A percentile compares a stretch with the other conserved stretches of the same genome.
Evolutionary conservation across 2,797 vertebrate genomes (phyloP).

Genomic region (Garrulus glandarius): DNA sequence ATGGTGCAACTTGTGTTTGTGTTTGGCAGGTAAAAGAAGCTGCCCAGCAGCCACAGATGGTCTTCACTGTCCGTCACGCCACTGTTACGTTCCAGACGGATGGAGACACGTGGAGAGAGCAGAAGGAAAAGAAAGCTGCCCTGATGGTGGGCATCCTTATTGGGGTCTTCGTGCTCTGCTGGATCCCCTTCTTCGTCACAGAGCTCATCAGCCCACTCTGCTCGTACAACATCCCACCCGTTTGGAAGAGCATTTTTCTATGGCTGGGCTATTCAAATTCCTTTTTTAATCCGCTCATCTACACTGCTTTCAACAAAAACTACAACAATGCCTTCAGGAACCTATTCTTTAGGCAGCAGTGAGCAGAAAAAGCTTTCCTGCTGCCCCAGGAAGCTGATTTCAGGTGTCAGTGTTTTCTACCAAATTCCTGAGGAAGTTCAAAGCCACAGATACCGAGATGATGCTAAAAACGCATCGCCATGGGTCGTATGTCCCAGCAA

Average conservation of each 20-base stretch:
- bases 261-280: constrained; percentile 98
- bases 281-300: constrained; percentile 97
- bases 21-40: constrained; percentile 85
- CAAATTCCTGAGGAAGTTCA: background rate
- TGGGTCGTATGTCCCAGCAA: background rate
- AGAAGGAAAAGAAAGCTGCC: constrained; percentile 92
- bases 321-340: constrained; percentile 95
- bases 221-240: constrained; percentile 87
- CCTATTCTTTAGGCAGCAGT: constrained; percentile 89
- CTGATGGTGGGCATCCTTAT: constrained; percentile 96
- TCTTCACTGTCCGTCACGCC: constrained; percentile 86
- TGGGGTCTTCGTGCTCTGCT: constrained; percentile 94
- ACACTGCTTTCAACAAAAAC: constrained; percentile 97
- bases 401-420: background rate
- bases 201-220: constrained; percentile 93
- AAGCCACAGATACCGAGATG: background rate
- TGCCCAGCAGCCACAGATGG: constrained; percentile 85
- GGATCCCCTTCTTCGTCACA: constrained; percentile 96
- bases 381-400: background rate
- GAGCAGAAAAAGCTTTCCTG: constrained; percentile 8
- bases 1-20: constrained; percentile 1
- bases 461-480: background rate
- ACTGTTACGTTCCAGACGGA: constrained; percentile 93
- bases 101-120: constrained; percentile 91
- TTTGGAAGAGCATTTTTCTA: constrained; percentile 97